These are phyloP conservation scores for Halcyon chelicuti DNA, from an alignment of 2,797 vertebrate genomes.

Conservation along the genomic window DNA sequence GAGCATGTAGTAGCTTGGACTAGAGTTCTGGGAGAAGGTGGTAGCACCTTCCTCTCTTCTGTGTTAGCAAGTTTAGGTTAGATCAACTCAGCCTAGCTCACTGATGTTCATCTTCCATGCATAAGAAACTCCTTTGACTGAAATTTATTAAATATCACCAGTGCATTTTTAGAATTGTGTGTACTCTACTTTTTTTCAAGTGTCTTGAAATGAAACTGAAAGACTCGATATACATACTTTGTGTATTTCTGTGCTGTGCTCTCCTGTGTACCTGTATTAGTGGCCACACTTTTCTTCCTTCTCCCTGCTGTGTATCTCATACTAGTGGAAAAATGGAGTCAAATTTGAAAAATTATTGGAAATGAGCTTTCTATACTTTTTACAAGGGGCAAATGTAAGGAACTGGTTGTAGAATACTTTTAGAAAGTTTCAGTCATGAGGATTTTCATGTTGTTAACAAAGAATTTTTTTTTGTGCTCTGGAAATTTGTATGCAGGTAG, in stretches of 20 bases:
- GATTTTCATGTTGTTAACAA: background rate
- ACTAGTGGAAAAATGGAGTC: background rate
- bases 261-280: background rate
- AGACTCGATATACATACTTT: background rate
- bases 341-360: background rate
- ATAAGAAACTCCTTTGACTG: background rate
- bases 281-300: background rate
- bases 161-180: background rate
- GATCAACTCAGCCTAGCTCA: background rate
- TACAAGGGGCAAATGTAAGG: background rate
- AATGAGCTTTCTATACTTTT: background rate
- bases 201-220: background rate
- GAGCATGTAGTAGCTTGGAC: background rate
- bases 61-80: background rate
- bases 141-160: background rate
- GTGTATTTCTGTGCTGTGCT: background rate
- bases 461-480: background rate
- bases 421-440: background rate
- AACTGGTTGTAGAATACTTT: background rate
- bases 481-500: background rate
- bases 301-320: background rate
- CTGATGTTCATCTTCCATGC: background rate
- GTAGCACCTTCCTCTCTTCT: background rate
- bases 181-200: background rate
- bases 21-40: background rate